Evolutionary conservation across 1,140 invertebrate species (phyloP), one percentile per base, ranked within the genome.

Genomic region (Zaprionus ghesquierei): DNA sequence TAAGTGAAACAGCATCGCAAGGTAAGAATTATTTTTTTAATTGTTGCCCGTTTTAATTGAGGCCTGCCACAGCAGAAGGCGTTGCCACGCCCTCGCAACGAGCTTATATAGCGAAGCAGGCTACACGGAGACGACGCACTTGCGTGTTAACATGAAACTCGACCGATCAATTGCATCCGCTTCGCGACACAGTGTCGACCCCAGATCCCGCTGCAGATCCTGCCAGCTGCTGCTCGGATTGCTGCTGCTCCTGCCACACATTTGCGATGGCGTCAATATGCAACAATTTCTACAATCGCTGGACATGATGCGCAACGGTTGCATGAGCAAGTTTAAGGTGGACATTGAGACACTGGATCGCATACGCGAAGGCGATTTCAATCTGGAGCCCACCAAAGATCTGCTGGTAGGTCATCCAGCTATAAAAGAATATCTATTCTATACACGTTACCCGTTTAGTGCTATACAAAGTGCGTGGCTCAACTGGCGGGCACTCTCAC

Each of bases 251-350:
- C 13, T 65, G 29, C 62, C 69, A 5, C 35, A 29, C 8, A 54
- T 66, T 18, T 59, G 59, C 29, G n/a, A 53, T 22, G 64, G 72
- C 8, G 82, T 91, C 12, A 86, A 59, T 8, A 91, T 91, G 90
- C 72, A 91, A 59, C 90, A 91, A 61, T 91, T 91, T 41, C 13
- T 81, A 5, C 58, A 79, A 62, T 90, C 87, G 5, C 63, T 91
- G 49, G 90, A 91, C 49, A 91, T 90, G 90, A 90, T 91, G 74
- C 76, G 90, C 5, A 86, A 75, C 51, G 86, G 85, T 4, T 91
- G 90, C 54, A 27, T 69, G 12, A 70, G 71, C 12, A 91, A 91
- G 44, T 82, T 86, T 62, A 91, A 91, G 62, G 49, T 91, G 5
- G 27, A 73, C 0, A 5, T 66, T 3, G 90, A 80, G 20, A 55